Conservation (phyloP, 2,113 vertebrate species). For the Ptilorrhoa leucosticta region DNA sequence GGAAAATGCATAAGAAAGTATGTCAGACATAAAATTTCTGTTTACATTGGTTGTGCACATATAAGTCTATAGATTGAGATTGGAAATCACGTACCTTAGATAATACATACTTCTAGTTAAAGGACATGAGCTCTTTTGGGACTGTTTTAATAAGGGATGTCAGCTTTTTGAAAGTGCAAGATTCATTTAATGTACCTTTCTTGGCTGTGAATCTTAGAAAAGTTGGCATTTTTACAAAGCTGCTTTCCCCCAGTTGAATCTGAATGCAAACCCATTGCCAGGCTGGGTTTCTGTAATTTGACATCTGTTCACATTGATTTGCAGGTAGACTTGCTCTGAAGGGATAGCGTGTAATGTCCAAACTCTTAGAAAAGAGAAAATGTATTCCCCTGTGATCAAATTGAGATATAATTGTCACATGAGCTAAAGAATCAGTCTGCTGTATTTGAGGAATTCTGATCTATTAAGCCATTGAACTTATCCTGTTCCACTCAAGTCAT, state of each 20-base stretch:
- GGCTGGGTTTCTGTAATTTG: not conserved
- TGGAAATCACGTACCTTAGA: not conserved
- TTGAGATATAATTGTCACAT: constrained; percentile 22
- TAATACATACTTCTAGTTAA: not conserved
- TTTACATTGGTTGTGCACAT: not conserved
- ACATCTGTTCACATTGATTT: constrained; percentile 39
- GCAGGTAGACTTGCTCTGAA: not conserved
- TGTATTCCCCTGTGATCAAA: constrained; percentile 7
- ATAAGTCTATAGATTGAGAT: not conserved
- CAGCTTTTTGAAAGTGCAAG: not conserved
- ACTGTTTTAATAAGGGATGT: not conserved
- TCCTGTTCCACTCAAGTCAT: not conserved
- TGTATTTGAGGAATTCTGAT: not conserved
- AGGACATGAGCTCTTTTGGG: not conserved
- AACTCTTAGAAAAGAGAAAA: not conserved
- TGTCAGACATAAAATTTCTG: not conserved
- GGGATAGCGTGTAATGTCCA: not conserved
- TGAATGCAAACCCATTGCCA: not conserved
- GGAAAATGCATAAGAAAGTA: not conserved
- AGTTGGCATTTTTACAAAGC: constrained; percentile 6
- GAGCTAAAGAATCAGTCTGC: not conserved
- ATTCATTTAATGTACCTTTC: not conserved
- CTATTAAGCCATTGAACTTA: not conserved
- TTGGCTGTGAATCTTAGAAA: not conserved
- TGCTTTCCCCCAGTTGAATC: not conserved